Evolutionary conservation across 2,888 invertebrate genomes (phyloP).

Genomic region (Drosophila meridiana): DNA sequence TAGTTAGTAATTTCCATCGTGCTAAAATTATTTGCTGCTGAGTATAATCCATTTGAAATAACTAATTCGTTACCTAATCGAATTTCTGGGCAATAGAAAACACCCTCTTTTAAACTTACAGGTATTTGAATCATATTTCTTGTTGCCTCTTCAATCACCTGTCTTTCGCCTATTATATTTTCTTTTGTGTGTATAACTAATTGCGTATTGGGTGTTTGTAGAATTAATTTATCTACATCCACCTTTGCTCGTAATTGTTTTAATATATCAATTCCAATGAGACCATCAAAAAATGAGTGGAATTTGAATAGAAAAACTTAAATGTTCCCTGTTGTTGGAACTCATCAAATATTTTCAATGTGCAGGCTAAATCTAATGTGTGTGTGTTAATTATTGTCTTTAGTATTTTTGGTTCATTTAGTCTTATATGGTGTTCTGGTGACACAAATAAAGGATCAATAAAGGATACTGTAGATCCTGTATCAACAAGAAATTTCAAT

Average conservation of each 20-base stretch:
- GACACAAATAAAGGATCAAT: not conserved
- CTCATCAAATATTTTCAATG: not conserved
- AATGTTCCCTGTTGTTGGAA: slow-evolving; percentile 3
- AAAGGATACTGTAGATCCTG: slow-evolving; percentile 1
- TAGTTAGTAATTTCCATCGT: not conserved
- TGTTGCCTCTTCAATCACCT: not conserved
- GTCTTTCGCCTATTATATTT: slow-evolving; percentile 4
- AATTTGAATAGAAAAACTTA: not conserved
- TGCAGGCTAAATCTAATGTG: not conserved
- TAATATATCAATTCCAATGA: not conserved
- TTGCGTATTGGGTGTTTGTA: slow-evolving; percentile 1
- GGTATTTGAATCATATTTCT: not conserved
- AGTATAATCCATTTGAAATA: not conserved
- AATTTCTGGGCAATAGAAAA: not conserved
- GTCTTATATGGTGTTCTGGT: not conserved
- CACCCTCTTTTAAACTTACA: not conserved
- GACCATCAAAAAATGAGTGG: not conserved
- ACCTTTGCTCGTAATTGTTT: slow-evolving; percentile 2
- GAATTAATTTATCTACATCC: slow-evolving; percentile 1
- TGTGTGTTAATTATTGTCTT: not conserved
- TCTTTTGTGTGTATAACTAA: not conserved
- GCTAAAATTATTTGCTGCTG: not conserved
- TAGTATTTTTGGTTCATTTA: not conserved
- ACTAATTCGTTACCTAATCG: not conserved
- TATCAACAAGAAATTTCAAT: not conserved